phyloP scores from a whole-genome alignment of 2,797 vertebrate genomes.

The Muscicapa striata region DNA sequence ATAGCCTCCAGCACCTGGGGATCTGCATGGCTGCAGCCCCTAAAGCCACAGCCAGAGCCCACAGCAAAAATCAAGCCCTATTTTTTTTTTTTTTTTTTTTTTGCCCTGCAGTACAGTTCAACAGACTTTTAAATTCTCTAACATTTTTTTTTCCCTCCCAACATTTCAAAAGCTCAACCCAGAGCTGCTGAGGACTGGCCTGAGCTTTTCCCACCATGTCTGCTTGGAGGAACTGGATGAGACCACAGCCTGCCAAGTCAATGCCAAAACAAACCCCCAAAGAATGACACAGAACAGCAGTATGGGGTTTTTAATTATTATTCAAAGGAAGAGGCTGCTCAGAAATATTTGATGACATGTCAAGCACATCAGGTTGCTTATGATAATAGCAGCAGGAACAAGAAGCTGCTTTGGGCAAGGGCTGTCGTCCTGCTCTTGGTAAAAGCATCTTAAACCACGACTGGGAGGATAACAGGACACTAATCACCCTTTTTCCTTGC shows the following conservation, averaged over 20 bases:
- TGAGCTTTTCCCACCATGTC: neutral
- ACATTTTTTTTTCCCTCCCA: neutral
- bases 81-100: neutral
- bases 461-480: neutral
- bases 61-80: neutral
- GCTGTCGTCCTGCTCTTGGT: neutral
- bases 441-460: neutral
- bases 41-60: neutral
- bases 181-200: neutral
- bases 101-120: neutral
- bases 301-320: accelerated
- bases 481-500: neutral
- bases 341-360: neutral
- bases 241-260: neutral
- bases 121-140: neutral
- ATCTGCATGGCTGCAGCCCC: neutral
- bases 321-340: neutral
- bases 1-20: neutral
- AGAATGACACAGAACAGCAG: neutral
- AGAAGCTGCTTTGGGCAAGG: slow-evolving; percentile 30
- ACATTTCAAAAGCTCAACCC: neutral
- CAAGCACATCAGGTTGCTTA: slow-evolving; percentile 3
- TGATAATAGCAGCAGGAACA: neutral
- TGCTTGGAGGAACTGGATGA: neutral
- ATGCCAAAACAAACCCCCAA: neutral